Percentiles rank a stretch among this genome's conserved stretches.
phyloP scores from a whole-genome alignment of 2,888 invertebrate species.

The Colletes collaris region DNA sequence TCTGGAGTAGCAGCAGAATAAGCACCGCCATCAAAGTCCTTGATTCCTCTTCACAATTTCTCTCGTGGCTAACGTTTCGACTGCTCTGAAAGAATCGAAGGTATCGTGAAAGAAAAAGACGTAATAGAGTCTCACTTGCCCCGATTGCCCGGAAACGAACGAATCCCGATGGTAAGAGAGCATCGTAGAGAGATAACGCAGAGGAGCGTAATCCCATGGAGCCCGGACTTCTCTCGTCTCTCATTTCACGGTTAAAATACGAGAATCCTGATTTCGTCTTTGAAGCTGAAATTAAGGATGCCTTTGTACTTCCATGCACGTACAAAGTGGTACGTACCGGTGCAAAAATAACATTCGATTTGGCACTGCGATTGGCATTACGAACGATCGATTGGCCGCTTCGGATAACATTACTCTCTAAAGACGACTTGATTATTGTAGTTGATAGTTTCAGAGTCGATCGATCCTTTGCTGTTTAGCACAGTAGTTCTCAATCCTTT shows the following conservation, averaged over 20 bases:
- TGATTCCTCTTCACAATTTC: conserved; percentile 37
- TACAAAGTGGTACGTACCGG: conserved; percentile 9
- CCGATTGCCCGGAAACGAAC: conserved; percentile 71
- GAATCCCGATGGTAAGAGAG: conserved; percentile 63
- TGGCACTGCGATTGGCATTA: not conserved
- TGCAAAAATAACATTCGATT: conserved; percentile 34
- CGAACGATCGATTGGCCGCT: not conserved
- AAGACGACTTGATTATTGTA: not conserved
- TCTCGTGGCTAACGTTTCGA: conserved; percentile 40
- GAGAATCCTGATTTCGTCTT: conserved; percentile 62
- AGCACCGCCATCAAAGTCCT: conserved; percentile 17
- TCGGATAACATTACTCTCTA: conserved; percentile 12
- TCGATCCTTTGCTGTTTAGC: not conserved
- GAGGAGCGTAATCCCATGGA: conserved; percentile 67
- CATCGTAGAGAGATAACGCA: conserved; percentile 69
- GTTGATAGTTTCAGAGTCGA: not conserved
- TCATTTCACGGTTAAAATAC: conserved; percentile 62
- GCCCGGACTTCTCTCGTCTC: conserved; percentile 39
- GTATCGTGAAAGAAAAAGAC: conserved; percentile 58
- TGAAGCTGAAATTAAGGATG: conserved; percentile 52
- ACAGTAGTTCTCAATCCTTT: too few relatives aligned
- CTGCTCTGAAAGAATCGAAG: conserved; percentile 53
- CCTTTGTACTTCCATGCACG: conserved; percentile 56
- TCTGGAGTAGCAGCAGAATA: conserved; percentile 16
- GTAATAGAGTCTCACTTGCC: conserved; percentile 64